phyloP scores from a whole-genome alignment of 2,888 invertebrate species.

The Lithophane ornitopus region DNA sequence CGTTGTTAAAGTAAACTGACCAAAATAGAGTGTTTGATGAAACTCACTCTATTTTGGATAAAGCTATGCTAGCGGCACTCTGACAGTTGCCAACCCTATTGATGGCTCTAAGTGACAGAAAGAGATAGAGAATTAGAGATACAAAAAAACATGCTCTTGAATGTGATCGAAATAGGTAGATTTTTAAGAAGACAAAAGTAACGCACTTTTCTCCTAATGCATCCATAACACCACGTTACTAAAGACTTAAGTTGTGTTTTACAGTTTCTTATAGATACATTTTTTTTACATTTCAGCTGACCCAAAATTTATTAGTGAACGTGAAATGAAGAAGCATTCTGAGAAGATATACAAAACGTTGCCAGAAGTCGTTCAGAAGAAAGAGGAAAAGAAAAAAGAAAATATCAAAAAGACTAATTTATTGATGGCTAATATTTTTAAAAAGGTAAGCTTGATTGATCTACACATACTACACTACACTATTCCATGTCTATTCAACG shows the following conservation, averaged over 20 bases:
- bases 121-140: not conserved
- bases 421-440: constrained; percentile 94
- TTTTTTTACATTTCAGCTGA: constrained; percentile 69
- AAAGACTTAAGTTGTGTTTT: no score
- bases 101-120: not conserved
- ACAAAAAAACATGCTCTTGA: not conserved
- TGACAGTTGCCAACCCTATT: no score
- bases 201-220: not conserved
- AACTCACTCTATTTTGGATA: no score
- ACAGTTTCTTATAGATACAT: not conserved
- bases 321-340: constrained; percentile 87
- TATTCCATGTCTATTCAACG: not conserved
- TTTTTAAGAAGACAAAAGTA: not conserved
- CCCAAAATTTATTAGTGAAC: constrained; percentile 87
- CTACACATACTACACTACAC: no score
- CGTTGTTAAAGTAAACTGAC: no score
- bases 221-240: not conserved
- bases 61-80: no score
- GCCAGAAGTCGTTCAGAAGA: constrained; percentile 93
- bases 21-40: no score
- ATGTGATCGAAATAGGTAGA: not conserved
- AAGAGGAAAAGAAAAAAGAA: constrained; percentile 91
- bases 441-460: constrained; percentile 89
- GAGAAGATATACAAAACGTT: constrained; percentile 92
- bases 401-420: constrained; percentile 93